Evolutionary conservation across 2,888 invertebrate species (phyloP).

Genomic region (Tiliacea aurago): DNA sequence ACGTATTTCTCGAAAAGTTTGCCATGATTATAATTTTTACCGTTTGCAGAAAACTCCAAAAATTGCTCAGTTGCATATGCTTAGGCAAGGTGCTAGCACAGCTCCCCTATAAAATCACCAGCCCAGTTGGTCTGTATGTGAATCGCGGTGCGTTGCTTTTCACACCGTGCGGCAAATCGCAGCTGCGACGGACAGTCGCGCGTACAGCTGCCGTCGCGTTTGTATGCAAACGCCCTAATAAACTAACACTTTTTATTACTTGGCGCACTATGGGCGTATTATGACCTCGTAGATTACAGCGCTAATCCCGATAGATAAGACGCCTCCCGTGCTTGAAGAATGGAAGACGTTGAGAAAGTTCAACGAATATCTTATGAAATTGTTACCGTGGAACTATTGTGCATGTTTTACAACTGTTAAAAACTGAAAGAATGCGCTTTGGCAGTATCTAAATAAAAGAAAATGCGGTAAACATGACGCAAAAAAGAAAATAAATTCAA

Average conservation of each 20-base stretch:
- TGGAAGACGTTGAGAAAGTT: conserved; percentile 32
- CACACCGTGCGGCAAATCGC: conserved; percentile 83
- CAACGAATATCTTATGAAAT: conserved; percentile 1
- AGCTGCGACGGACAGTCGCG: conserved; percentile 80
- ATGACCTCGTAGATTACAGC: conserved; percentile 67
- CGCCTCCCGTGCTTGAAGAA: conserved; percentile 44
- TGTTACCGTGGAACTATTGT: conserved; percentile 44
- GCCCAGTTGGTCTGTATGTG: conserved; percentile 81
- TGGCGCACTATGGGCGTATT: conserved; percentile 69
- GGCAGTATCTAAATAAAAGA: too few species aligned
- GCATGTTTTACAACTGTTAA: background rate
- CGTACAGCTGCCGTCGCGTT: conserved; percentile 80
- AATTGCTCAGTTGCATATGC: conserved; percentile 57
- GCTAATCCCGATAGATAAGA: conserved; percentile 65
- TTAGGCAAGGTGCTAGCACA: conserved; percentile 78
- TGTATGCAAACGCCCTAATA: conserved; percentile 90
- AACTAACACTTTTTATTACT: conserved; percentile 87
- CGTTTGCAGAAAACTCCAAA: conserved; percentile 12
- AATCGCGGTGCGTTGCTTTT: conserved; percentile 83
- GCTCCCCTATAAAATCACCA: conserved; percentile 80
- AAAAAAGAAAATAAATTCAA: too few species aligned
- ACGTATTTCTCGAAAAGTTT: background rate
- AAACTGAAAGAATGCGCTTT: background rate
- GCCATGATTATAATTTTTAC: background rate
- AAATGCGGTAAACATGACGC: too few species aligned